Evolutionary conservation across 2,888 invertebrate species (phyloP).

Genomic region (Protodeltote pygarga): DNA sequence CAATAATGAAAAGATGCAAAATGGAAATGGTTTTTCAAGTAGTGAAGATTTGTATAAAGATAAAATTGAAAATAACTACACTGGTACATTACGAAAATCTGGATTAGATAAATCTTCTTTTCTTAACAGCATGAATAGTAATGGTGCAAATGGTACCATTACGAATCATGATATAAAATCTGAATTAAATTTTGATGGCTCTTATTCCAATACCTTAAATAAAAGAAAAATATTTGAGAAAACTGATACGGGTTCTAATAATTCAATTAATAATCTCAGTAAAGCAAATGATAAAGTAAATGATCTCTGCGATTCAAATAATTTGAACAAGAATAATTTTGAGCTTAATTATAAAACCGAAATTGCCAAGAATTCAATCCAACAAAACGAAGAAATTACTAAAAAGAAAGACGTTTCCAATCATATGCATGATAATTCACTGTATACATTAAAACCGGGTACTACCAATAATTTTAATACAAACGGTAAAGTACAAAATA

Average conservation of each 20-base stretch:
- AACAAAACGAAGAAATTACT: constrained; percentile 55
- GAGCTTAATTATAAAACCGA: constrained; percentile 43
- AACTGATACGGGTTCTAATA: constrained; percentile 55
- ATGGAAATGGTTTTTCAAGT: constrained; percentile 66
- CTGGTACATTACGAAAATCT: constrained; percentile 65
- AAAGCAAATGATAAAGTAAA: constrained; percentile 58
- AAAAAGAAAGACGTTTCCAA: constrained; percentile 61
- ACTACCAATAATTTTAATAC: constrained; percentile 23
- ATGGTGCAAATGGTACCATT: constrained; percentile 46
- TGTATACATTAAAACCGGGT: constrained; percentile 68
- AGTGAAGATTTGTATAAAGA: constrained; percentile 69
- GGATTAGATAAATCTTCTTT: constrained; percentile 66
- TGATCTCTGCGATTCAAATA: constrained; percentile 45
- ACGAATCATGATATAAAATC: constrained; percentile 57
- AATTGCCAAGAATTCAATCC: constrained; percentile 34
- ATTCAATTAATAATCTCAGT: constrained; percentile 43
- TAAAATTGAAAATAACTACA: constrained; percentile 63
- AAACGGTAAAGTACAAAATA: constrained; percentile 22
- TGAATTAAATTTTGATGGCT: constrained; percentile 65
- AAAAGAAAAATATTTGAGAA: constrained; percentile 79
- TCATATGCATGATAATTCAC: constrained; percentile 72
- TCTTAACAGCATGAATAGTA: constrained; percentile 64
- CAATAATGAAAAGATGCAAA: constrained; percentile 60
- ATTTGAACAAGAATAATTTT: constrained; percentile 55
- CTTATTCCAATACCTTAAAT: constrained; percentile 70